Conservation (phyloP, 2,113 vertebrate species). For the Elephantulus edwardii region DNA sequence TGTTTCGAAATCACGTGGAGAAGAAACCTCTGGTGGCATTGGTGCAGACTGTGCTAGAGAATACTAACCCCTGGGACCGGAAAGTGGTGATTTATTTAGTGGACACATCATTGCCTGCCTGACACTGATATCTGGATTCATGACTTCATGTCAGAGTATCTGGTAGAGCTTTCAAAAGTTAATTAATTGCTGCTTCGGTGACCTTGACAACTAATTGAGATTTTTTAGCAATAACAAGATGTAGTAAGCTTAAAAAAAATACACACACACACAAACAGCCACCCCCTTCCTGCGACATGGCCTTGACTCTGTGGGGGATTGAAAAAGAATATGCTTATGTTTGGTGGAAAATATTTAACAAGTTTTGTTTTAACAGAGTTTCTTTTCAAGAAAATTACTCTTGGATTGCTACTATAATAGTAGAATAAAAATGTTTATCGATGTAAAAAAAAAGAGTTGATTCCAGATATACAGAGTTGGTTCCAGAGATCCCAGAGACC, state of each 20-base stretch:
- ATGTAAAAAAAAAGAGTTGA: too few relatives aligned
- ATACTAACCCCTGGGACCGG: conserved; percentile 86
- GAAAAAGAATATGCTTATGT: conserved; percentile 74
- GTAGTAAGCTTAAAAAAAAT: conserved; percentile 70
- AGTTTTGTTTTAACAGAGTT: conserved; percentile 82
- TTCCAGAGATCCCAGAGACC: too few relatives aligned
- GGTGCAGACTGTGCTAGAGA: conserved; percentile 87
- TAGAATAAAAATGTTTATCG: conserved; percentile 85
- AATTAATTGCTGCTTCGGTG: conserved; percentile 78
- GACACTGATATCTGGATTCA: conserved; percentile 94
- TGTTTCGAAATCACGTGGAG: conserved; percentile 96
- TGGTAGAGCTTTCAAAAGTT: conserved; percentile 82
- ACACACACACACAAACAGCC: background rate
- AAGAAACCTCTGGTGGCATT: conserved; percentile 92
- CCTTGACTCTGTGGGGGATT: conserved; percentile 78
- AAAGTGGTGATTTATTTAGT: conserved; percentile 90
- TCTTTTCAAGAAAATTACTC: conserved; percentile 81
- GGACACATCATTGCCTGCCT: conserved; percentile 89
- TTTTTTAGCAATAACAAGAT: conserved; percentile 82
- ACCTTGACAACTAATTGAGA: conserved; percentile 71
- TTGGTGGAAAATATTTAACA: conserved; percentile 82
- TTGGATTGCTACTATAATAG: conserved; percentile 83
- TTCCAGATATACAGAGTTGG: too few relatives aligned
- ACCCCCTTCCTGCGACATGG: conserved; percentile 74
- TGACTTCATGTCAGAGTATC: conserved; percentile 89